Conservation (phyloP, 1,140 invertebrate genomes). For the Dinoponera quadriceps region DNA sequence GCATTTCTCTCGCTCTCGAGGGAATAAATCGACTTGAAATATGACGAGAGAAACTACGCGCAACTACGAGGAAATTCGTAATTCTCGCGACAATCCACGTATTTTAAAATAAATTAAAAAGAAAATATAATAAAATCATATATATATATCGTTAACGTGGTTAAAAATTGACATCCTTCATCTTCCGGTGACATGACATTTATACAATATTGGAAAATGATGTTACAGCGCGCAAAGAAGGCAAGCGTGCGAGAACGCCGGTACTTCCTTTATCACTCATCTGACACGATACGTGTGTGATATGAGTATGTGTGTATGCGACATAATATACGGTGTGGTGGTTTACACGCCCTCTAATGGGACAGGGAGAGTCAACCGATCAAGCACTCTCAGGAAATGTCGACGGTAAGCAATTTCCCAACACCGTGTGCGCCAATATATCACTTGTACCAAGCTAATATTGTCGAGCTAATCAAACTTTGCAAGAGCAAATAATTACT, state of each 20-base stretch:
- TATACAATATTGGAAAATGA: slow-evolving; percentile 2
- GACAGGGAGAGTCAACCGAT: slow-evolving; percentile 48
- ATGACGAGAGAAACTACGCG: neutral
- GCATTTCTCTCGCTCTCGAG: neutral
- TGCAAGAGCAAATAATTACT: slow-evolving; percentile 50
- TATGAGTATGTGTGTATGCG: neutral
- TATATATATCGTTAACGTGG: neutral
- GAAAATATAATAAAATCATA: too few relatives aligned
- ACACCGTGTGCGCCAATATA: slow-evolving; percentile 28
- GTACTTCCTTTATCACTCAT: slow-evolving; percentile 39
- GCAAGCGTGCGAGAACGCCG: slow-evolving; percentile 7
- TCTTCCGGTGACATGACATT: neutral
- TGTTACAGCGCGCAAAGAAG: neutral
- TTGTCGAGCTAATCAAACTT: slow-evolving; percentile 51
- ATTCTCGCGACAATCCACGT: neutral
- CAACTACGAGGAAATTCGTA: neutral
- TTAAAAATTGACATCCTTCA: neutral
- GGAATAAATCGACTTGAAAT: slow-evolving; percentile 8
- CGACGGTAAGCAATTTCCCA: slow-evolving; percentile 58
- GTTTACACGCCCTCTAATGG: slow-evolving; percentile 61
- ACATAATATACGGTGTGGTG: slow-evolving; percentile 58
- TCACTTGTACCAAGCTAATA: slow-evolving; percentile 33
- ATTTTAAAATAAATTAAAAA: slow-evolving; percentile 8
- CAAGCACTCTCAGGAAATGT: slow-evolving; percentile 52
- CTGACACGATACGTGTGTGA: slow-evolving; percentile 29